Evolutionary conservation across 2,888 invertebrate genomes (phyloP).

Genomic region (Xanthorhoe spadicearia): DNA sequence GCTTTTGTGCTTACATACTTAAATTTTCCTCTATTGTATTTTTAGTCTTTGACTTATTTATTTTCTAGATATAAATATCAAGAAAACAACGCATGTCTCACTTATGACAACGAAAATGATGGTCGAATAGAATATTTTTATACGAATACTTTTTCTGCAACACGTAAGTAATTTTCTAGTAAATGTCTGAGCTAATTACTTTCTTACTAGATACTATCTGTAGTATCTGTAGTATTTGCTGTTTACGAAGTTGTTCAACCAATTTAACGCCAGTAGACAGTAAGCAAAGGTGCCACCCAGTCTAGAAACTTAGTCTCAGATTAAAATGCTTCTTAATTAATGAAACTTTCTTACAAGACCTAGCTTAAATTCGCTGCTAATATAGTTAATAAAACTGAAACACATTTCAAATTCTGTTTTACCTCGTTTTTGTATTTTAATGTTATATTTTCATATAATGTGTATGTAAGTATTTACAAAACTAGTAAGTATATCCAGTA

Average conservation of each 20-base stretch:
- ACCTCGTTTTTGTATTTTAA: background rate
- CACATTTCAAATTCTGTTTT: conserved; percentile 2
- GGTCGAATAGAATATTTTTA: too few relatives aligned
- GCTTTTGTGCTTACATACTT: background rate
- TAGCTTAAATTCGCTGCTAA: conserved; percentile 7
- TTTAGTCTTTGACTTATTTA: conserved; percentile 1
- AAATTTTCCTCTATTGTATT: background rate
- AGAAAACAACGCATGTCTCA: too few relatives aligned
- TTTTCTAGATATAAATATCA: too few relatives aligned
- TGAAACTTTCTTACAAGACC: conserved; percentile 25
- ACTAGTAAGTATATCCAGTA: too few relatives aligned
- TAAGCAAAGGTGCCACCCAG: conserved; percentile 30
- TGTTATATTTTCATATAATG: background rate
- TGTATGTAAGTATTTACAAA: too few relatives aligned
- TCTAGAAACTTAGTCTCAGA: conserved; percentile 35
- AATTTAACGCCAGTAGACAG: conserved; percentile 21
- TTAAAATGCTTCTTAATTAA: conserved; percentile 34
- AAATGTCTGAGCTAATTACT: background rate
- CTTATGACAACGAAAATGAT: too few relatives aligned
- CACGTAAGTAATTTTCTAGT: background rate
- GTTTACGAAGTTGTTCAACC: conserved; percentile 26
- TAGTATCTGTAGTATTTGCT: background rate
- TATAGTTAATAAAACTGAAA: background rate
- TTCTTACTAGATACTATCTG: background rate
- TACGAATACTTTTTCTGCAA: background rate